These are phyloP conservation scores for Drosophila bunnanda DNA, from an alignment of 2,888 invertebrate species.

Conservation along the genomic window DNA sequence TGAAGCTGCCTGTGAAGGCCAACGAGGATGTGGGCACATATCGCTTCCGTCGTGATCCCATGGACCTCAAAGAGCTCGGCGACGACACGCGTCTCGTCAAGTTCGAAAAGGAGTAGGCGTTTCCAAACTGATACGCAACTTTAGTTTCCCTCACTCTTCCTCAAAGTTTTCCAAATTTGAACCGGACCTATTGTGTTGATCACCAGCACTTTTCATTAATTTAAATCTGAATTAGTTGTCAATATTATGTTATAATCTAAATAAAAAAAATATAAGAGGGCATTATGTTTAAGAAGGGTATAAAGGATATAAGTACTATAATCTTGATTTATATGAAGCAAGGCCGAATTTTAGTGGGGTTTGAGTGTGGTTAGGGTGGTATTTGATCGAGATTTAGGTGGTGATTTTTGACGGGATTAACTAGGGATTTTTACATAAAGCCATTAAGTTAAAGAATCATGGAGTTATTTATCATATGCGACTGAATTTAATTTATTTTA, in stretches of 20 bases:
- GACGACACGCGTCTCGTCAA: slow-evolving; percentile 66
- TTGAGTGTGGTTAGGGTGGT: not conserved
- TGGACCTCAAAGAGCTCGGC: slow-evolving; percentile 53
- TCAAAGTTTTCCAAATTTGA: not conserved
- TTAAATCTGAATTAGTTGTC: not conserved
- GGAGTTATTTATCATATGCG: no score
- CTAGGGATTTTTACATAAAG: no score
- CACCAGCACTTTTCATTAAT: not conserved
- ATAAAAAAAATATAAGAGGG: not conserved
- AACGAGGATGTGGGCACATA: slow-evolving; percentile 63
- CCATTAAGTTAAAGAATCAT: no score
- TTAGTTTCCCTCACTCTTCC: not conserved
- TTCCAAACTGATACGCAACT: not conserved
- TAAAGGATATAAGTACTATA: not conserved
- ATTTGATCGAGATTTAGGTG: not conserved
- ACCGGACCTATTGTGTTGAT: not conserved
- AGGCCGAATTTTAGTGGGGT: not conserved
- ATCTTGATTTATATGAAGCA: not conserved
- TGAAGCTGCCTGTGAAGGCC: slow-evolving; percentile 53
- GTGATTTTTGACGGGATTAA: not conserved
- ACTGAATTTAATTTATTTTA: no score
- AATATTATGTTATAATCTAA: not conserved
- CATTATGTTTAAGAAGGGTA: not conserved
- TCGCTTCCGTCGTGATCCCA: slow-evolving; percentile 64
- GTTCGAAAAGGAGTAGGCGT: slow-evolving; percentile 51